Percentiles rank a stretch among this genome's conserved stretches.
Conservation (phyloP, 2,113 vertebrate genomes). For the Pseudopipra pipra region DNA sequence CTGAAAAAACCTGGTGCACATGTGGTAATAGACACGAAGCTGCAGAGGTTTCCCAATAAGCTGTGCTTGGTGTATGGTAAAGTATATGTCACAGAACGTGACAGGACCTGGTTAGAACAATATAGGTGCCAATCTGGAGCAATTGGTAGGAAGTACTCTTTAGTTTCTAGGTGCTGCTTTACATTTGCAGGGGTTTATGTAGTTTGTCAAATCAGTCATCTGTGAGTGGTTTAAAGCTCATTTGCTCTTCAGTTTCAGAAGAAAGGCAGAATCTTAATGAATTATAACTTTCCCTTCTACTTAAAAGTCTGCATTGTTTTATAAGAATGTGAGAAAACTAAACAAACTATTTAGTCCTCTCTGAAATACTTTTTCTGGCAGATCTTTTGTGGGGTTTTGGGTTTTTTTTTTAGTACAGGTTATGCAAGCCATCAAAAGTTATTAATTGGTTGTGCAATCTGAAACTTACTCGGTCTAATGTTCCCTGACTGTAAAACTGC, state of each 20-base stretch:
- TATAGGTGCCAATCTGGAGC: background rate
- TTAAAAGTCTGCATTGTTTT: background rate
- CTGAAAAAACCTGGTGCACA: background rate
- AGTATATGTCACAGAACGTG: background rate
- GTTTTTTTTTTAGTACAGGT: background rate
- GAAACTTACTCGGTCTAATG: background rate
- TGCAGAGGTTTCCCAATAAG: background rate
- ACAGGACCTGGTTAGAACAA: background rate
- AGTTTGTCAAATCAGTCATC: background rate
- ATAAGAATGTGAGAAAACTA: background rate
- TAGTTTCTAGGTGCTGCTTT: background rate
- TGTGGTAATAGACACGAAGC: background rate
- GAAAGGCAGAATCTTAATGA: background rate
- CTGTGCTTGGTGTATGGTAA: background rate
- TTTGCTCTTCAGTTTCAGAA: background rate
- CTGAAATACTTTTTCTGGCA: background rate
- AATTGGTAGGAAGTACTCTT: background rate
- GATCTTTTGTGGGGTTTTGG: background rate
- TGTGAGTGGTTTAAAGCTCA: background rate
- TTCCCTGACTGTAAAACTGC: background rate
- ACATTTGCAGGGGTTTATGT: background rate
- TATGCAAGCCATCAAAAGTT: background rate
- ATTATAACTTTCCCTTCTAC: background rate
- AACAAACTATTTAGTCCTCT: background rate
- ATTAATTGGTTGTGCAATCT: background rate